A percentile compares a stretch with the other conserved stretches of the same genome.
phyloP scores from a whole-genome alignment of 2,113 vertebrate genomes.

The Pseudorhombus dupliciocellatus region DNA sequence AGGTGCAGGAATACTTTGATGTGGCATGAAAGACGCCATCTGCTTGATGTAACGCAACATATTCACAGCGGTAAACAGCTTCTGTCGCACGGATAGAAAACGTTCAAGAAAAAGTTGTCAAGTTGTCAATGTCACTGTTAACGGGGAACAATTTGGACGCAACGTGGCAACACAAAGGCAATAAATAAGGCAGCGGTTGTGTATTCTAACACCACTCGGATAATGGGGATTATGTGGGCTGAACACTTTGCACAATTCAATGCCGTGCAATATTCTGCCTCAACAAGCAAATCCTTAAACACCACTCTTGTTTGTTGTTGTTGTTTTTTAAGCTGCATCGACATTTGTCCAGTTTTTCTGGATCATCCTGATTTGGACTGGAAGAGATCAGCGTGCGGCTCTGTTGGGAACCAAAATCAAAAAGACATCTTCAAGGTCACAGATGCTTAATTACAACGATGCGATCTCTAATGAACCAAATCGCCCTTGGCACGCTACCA shows the following conservation, averaged over 20 bases:
- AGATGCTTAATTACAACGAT: constrained; percentile 60
- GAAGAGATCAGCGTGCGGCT: neutral
- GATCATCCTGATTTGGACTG: neutral
- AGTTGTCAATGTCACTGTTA: neutral
- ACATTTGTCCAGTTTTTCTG: constrained; percentile 9
- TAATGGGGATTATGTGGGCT: constrained; percentile 35
- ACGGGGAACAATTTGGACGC: neutral
- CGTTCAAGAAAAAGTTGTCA: constrained; percentile 7
- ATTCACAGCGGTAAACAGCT: constrained; percentile 13
- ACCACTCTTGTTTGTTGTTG: too few species aligned
- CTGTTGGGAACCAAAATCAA: neutral
- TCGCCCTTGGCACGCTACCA: constrained; percentile 30
- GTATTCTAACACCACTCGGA: neutral
- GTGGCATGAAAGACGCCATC: constrained; percentile 44
- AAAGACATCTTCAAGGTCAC: constrained; percentile 48
- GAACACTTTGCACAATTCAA: constrained; percentile 40
- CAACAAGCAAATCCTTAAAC: constrained; percentile 49
- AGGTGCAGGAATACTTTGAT: constrained; percentile 40
- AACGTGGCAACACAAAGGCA: constrained; percentile 3
- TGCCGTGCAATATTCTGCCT: constrained; percentile 38
- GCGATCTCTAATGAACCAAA: constrained; percentile 53
- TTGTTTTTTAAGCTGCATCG: neutral
- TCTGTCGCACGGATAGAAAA: neutral
- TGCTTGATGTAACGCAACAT: constrained; percentile 12
- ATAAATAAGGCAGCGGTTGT: constrained; percentile 15